Base-by-base conservation (phyloP, 2,888 invertebrate species). In the Nebria brevicollis region DNA sequence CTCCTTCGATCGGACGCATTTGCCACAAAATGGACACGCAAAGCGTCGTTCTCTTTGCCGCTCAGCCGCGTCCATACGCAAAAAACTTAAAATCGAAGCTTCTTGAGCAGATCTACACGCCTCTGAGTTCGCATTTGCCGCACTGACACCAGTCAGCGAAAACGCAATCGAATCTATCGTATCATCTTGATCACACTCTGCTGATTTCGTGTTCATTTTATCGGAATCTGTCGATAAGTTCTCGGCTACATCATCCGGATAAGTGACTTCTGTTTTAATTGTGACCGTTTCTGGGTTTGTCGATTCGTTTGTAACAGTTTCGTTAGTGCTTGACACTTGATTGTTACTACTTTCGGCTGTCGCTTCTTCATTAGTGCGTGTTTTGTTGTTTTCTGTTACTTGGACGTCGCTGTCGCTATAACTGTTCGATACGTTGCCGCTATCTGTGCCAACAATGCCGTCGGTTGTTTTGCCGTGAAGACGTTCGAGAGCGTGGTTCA, bases 11-110 rank as follows among this genome's bases (percentile, higher is more conserved):
- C 96, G 92, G 66, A 97, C 96, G 88, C 96, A 96, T 88, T 96
- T 96, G 75, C 96, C 95, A 88, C 96, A 96, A 87, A 96, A 96
- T 0, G 96, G 96, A 86, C 96, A 96, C 43, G 96, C 95, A 88
- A 96, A 96, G 92, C 80, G 87, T 82, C 94, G 91, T 87, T 95
- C 94, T 73, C 94, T 91, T 86, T 94, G 94, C 78, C 92, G 88
- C 83, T 92, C 92, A 13, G 90, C 90, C 25, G 91, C 90, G 85
- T 92, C 92, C 81, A 92, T 92, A 79, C 94, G 92, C 86, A 95
- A 88, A 85, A 95, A 93, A 77, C 93, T 93, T 82, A 93, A 89
- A 83, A 93, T 90, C n/a, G 92, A 91, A 13, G 92, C 90, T 86
- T 92, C 92, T 85, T 91, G 91, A 5, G 90, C 88, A 8, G 90